These are phyloP conservation scores for Megaustenia siamemsis DNA, from an alignment of 2,888 invertebrate genomes.

Conservation along the genomic window DNA sequence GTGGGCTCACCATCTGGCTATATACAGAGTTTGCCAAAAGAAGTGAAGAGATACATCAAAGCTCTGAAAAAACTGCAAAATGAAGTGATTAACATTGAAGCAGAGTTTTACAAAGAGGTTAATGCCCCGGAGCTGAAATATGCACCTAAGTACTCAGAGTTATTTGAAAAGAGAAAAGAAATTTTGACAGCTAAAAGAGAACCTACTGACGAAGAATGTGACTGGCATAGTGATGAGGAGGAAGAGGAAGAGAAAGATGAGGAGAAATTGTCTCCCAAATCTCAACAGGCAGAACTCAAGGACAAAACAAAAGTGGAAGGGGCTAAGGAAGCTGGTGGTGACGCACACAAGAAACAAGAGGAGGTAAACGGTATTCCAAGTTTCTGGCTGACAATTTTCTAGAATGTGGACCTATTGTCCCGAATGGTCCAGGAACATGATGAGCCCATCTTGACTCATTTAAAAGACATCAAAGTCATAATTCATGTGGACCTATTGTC, in stretches of 20 bases:
- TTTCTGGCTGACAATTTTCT: slow-evolving; percentile 97
- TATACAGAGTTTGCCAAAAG: slow-evolving; percentile 84
- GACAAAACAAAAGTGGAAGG: slow-evolving; percentile 86
- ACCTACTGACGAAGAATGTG: slow-evolving; percentile 92
- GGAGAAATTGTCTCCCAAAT: slow-evolving; percentile 80
- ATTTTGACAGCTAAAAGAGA: slow-evolving; percentile 86
- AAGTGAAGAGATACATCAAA: slow-evolving; percentile 89
- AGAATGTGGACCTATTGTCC: slow-evolving; percentile 90
- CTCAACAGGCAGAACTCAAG: slow-evolving; percentile 80
- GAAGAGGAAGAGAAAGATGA: slow-evolving; percentile 86
- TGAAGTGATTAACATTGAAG: slow-evolving; percentile 91
- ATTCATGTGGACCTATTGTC: no score
- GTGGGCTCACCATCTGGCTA: slow-evolving; percentile 78
- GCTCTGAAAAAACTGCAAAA: slow-evolving; percentile 92
- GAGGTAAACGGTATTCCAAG: slow-evolving; percentile 88
- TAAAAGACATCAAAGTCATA: slow-evolving; percentile 89
- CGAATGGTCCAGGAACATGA: slow-evolving; percentile 93
- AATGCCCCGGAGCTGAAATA: slow-evolving; percentile 95
- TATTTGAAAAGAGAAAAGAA: slow-evolving; percentile 86
- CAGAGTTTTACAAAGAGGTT: slow-evolving; percentile 95
- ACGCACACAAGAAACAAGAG: slow-evolving; percentile 67
- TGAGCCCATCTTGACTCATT: slow-evolving; percentile 91
- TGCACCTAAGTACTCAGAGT: slow-evolving; percentile 87
- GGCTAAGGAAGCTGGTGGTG: slow-evolving; percentile 61
- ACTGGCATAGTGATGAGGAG: slow-evolving; percentile 92